Evolutionary conservation across 2,888 invertebrate species (phyloP).

Genomic region (Creontiades dilutus): DNA sequence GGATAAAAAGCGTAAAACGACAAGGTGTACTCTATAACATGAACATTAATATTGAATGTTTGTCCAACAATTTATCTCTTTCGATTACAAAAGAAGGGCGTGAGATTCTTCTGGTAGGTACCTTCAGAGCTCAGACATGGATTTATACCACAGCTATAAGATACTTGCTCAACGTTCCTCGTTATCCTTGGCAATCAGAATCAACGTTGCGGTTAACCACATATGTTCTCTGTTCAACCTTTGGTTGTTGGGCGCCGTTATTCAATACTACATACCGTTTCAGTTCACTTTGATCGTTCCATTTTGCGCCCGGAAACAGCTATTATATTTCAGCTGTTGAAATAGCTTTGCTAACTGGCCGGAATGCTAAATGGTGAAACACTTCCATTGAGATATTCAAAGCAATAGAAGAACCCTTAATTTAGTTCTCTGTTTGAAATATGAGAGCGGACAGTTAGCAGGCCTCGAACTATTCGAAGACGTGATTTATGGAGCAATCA

Average conservation of each 20-base stretch:
- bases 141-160: not conserved
- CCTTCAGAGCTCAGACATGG: not conserved
- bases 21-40: no score
- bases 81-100: no score
- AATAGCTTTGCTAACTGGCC: not conserved
- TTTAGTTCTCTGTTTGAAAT: not conserved
- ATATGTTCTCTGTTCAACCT: constrained; percentile 6
- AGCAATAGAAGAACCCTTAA: not conserved
- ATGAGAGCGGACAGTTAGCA: not conserved
- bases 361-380: not conserved
- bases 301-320: not conserved
- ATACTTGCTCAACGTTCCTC: not conserved
- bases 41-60: no score
- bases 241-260: not conserved
- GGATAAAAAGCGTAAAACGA: no score
- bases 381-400: no score
- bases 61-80: no score
- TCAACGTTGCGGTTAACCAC: constrained; percentile 34
- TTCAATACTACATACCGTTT: not conserved
- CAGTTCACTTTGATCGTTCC: not conserved
- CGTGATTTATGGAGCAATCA: not conserved
- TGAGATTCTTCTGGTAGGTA: no score
- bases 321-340: not conserved
- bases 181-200: constrained; percentile 29
- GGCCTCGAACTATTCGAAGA: not conserved